Conservation (phyloP, 2,113 vertebrate species). For the Dipodomys ordii region DNA sequence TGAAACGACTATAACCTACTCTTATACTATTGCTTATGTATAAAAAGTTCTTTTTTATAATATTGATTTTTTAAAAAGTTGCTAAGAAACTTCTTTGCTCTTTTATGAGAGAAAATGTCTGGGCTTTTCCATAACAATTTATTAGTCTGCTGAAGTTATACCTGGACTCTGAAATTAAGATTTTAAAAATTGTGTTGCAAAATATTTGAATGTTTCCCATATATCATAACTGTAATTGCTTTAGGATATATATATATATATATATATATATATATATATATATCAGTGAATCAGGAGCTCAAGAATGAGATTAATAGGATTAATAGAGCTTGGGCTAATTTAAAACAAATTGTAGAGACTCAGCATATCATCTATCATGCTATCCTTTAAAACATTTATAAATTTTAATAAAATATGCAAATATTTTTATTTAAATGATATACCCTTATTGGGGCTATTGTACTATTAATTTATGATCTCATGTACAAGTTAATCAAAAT, state of each 20-base stretch:
- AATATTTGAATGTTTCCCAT: too few species aligned
- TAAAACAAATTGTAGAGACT: too few species aligned
- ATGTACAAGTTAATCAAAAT: background rate
- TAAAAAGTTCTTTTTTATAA: background rate
- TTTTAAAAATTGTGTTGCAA: background rate
- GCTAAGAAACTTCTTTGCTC: background rate
- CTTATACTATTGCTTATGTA: background rate
- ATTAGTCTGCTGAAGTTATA: background rate
- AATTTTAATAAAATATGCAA: background rate
- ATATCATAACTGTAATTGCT: too few species aligned
- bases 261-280: too few species aligned
- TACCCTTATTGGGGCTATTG: background rate
- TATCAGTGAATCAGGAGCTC: too few species aligned
- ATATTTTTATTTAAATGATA: background rate
- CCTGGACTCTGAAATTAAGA: background rate
- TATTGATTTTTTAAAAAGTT: background rate
- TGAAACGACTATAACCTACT: too few species aligned
- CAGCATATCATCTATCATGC: background rate
- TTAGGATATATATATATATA: too few species aligned
- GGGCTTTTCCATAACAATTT: background rate
- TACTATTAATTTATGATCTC: background rate
- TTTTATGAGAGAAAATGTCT: background rate
- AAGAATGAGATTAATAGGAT: too few species aligned
- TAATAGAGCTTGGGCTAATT: too few species aligned
- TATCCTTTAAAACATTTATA: too few species aligned